phyloP scores from a whole-genome alignment of 2,797 vertebrate species.

The Vultur gryphus region DNA sequence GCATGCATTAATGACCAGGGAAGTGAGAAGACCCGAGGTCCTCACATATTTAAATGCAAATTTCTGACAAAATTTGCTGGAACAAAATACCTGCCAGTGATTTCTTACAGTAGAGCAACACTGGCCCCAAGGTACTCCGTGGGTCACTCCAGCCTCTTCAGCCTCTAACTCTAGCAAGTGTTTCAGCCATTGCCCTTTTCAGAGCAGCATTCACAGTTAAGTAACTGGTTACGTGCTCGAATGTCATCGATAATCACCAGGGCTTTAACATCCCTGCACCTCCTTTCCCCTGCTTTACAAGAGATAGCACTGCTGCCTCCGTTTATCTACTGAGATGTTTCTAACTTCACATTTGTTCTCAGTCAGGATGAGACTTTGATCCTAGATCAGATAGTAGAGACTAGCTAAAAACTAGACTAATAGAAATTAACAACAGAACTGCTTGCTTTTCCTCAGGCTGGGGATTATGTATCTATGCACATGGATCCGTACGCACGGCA shows the following conservation, averaged over 20 bases:
- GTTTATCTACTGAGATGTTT: not conserved
- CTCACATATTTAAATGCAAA: not conserved
- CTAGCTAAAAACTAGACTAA: not conserved
- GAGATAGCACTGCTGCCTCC: not conserved
- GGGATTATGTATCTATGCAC: rapidly evolving
- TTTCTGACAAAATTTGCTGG: not conserved
- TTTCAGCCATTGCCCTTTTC: not conserved
- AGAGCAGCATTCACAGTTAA: not conserved
- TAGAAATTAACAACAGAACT: not conserved
- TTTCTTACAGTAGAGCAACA: not conserved
- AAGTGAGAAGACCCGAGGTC: rapidly evolving
- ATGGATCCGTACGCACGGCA: rapidly evolving
- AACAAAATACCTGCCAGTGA: not conserved
- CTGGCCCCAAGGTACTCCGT: not conserved
- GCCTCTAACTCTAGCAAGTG: not conserved
- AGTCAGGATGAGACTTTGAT: not conserved
- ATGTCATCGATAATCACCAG: rapidly evolving
- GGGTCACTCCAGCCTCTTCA: not conserved
- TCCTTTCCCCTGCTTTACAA: not conserved
- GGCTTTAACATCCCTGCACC: not conserved
- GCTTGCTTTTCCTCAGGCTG: not conserved
- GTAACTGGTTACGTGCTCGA: not conserved
- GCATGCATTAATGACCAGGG: rapidly evolving
- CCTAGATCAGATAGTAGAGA: not conserved
- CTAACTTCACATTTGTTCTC: not conserved